Evolutionary conservation across 2,888 invertebrate genomes (phyloP), one percentile per base, ranked within the genome.

Genomic region (Liopterus haemorrhoidalis): DNA sequence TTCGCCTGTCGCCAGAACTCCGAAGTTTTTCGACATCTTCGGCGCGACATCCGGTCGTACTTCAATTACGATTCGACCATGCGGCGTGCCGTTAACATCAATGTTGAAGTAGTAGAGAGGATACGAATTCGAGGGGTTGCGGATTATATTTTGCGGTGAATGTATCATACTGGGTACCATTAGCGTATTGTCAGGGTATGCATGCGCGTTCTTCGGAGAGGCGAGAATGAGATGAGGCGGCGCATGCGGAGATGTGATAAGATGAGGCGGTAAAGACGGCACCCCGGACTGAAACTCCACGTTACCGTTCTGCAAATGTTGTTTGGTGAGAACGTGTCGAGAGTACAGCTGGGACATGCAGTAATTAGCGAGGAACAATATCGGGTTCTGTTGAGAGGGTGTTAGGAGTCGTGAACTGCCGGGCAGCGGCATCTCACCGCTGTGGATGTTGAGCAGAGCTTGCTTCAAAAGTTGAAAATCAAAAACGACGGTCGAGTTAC

Each of bases 1-100:
- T 59, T 85, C 85, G 35, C 85, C 82, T 6, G 81, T 81, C 14
- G 82, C 74, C 32, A 86, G 69, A 15, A 80, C 75, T 40, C 79
- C 76, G 63, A 87, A 87, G 66, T 86, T 86, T 62, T 82, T 82
- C 20, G 83, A 79, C 85, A 87, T 86, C 62, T 81, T 82, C 12
- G 86, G 87, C 12, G 87, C 86, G 20, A 79, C 81, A 66, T 86
- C 86, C 30, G 80, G 80, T 45, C 83, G 74, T 20, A 85, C 84
- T 64, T 85, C 85, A 53, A 87, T 81, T 28, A 87, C 78, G 49
- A 87, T 77, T 20, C 86, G 75, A 0, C 86, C 86, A 54, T 78
- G 72, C 1, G 78, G 75, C 16, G 76, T 67, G 5, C 83, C 82
- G 65, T 82, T 81, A 41, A 84, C 80, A 60, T 84, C 84, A 56